phyloP scores from a whole-genome alignment of 2,797 vertebrate genomes.

The Takifugu rubripes region DNA sequence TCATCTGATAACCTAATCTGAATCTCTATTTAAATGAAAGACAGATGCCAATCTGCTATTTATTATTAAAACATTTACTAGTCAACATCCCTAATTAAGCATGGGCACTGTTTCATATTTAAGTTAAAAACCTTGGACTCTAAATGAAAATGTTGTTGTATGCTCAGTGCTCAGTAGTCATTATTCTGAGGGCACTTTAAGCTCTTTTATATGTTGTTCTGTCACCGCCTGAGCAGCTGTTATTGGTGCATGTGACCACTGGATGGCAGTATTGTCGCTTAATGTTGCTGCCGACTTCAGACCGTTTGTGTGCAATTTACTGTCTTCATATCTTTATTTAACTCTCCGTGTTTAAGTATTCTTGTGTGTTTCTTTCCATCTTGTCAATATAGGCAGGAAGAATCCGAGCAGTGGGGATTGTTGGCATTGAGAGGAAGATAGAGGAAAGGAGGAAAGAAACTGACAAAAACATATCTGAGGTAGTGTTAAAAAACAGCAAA shows the following conservation, averaged over 20 bases:
- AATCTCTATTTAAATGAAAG: not conserved
- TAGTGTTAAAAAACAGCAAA: slow-evolving; percentile 50
- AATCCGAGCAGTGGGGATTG: slow-evolving; percentile 94
- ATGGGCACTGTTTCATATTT: too few relatives aligned
- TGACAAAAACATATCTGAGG: slow-evolving; percentile 99
- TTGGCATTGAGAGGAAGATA: slow-evolving; percentile 96
- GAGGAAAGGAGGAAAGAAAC: slow-evolving; percentile 98
- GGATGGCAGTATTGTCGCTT: slow-evolving; percentile 53
- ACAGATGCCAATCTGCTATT: not conserved
- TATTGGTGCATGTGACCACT: slow-evolving; percentile 32
- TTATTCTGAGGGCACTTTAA: too few relatives aligned
- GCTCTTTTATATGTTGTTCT: too few relatives aligned
- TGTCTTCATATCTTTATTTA: slow-evolving; percentile 1
- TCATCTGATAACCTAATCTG: not conserved
- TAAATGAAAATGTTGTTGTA: too few relatives aligned
- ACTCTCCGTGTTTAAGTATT: slow-evolving; percentile 24
- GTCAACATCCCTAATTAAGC: too few relatives aligned
- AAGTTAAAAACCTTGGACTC: too few relatives aligned
- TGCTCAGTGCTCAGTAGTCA: too few relatives aligned
- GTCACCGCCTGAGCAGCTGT: too few relatives aligned
- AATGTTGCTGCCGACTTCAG: not conserved
- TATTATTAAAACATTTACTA: not conserved
- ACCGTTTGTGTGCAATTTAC: slow-evolving; percentile 13
- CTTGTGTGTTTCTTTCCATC: slow-evolving; percentile 42
- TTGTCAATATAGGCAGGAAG: slow-evolving; percentile 82